Evolutionary conservation across 2,888 invertebrate species (phyloP).

Genomic region (Acleris sparsana): DNA sequence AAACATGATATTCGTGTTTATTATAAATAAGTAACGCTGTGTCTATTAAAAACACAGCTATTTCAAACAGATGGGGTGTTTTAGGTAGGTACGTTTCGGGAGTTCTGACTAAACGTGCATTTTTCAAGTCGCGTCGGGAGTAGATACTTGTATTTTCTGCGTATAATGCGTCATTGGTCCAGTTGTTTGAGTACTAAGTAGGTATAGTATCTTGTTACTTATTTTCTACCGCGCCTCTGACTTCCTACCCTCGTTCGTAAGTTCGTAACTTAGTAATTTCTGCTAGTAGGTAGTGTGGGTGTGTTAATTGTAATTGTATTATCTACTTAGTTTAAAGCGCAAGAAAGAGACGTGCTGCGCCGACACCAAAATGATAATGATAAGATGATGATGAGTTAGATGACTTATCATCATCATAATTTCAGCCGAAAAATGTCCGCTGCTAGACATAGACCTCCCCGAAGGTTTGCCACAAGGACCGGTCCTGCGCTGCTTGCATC

Average conservation of each 20-base stretch:
- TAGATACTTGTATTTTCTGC: too few species aligned
- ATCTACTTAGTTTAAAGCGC: background rate
- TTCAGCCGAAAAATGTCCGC: too few species aligned
- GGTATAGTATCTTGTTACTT: too few species aligned
- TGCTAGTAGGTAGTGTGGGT: background rate
- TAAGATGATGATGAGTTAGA: too few species aligned
- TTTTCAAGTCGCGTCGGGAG: background rate
- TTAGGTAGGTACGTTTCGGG: constrained; percentile 16
- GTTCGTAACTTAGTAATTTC: background rate
- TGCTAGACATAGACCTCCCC: too few species aligned
- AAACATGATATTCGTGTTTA: constrained; percentile 32
- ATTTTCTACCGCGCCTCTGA: background rate
- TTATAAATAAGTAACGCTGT: constrained; percentile 28
- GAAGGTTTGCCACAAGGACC: too few species aligned
- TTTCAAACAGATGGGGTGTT: constrained; percentile 11
- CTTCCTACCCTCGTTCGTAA: constrained; percentile 1
- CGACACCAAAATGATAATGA: too few species aligned
- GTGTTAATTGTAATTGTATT: constrained; percentile 9
- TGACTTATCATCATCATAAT: too few species aligned
- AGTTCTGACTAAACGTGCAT: constrained; percentile 11
- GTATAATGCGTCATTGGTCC: background rate
- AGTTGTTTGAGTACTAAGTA: too few species aligned
- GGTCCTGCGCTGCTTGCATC: too few species aligned
- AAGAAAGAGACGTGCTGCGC: too few species aligned
- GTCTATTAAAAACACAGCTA: constrained; percentile 30